These are phyloP conservation scores for Drosophila meridionalis DNA, from an alignment of 2,888 invertebrate genomes.

Conservation along the genomic window DNA sequence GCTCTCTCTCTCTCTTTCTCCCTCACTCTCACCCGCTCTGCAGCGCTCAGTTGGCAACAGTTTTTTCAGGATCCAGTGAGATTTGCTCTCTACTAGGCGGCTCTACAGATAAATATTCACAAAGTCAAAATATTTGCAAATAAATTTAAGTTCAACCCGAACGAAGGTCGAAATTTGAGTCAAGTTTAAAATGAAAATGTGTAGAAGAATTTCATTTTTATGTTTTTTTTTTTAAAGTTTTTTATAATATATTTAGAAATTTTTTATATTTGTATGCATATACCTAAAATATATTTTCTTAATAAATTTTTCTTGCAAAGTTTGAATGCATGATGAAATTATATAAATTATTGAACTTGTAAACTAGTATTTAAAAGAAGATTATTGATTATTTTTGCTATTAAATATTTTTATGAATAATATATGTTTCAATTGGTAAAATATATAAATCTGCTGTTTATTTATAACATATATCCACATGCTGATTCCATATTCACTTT, in stretches of 20 bases:
- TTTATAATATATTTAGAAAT: background rate
- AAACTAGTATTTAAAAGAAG: too few relatives aligned
- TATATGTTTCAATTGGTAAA: too few relatives aligned
- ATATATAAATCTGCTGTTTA: too few relatives aligned
- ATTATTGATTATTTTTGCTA: too few relatives aligned
- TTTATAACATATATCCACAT: too few relatives aligned
- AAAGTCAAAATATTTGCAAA: background rate
- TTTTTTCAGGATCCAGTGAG: slow-evolving; percentile 31
- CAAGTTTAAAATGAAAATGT: background rate
- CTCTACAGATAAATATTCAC: background rate
- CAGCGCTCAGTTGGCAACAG: slow-evolving; percentile 11
- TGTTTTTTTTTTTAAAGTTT: background rate
- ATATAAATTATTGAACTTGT: too few relatives aligned
- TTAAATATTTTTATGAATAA: too few relatives aligned
- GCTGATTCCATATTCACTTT: too few relatives aligned
- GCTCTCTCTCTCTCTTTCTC: slow-evolving; percentile 17
- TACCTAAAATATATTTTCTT: too few relatives aligned
- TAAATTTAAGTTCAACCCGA: background rate
- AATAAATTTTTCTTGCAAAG: too few relatives aligned
- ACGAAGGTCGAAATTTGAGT: background rate
- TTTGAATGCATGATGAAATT: too few relatives aligned
- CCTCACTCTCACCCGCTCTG: slow-evolving; percentile 37
- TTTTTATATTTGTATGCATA: too few relatives aligned
- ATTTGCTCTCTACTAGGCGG: slow-evolving; percentile 5
- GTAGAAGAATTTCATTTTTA: background rate